Conservation (phyloP, 2,888 invertebrate genomes). For the Chaetoderma sp. region DNA sequence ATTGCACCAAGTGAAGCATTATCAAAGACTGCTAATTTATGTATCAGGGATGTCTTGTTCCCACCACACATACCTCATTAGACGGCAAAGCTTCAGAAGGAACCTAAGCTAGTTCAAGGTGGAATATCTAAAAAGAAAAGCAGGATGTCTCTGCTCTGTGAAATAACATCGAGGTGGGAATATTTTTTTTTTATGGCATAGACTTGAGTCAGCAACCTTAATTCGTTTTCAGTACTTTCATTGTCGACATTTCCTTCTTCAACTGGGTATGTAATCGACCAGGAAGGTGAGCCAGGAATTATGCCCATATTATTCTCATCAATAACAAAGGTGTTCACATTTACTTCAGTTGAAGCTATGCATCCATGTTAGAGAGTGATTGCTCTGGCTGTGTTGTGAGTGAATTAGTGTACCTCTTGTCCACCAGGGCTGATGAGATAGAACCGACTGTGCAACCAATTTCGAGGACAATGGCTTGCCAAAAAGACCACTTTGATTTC, state of each 20-base stretch:
- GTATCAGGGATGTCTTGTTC: not conserved
- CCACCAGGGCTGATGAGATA: conserved; percentile 11
- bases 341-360: too few relatives aligned
- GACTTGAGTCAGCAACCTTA: not conserved
- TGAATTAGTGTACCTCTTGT: not conserved
- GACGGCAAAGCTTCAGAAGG: not conserved
- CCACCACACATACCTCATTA: not conserved
- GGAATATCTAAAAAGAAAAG: not conserved
- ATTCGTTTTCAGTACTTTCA: not conserved
- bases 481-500: conserved; percentile 12
- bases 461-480: conserved; percentile 5
- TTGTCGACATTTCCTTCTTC: not conserved
- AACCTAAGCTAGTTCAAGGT: not conserved
- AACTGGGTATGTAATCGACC: too few relatives aligned
- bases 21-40: not conserved
- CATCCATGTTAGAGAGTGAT: too few relatives aligned
- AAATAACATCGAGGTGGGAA: not conserved
- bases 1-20: not conserved
- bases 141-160: not conserved
- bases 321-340: too few relatives aligned
- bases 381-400: too few relatives aligned
- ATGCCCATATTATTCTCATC: too few relatives aligned
- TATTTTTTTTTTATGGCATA: not conserved
- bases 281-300: too few relatives aligned
- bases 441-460: conserved; percentile 6